A percentile compares a stretch with the other conserved stretches of the same genome.
Evolutionary conservation across 1,140 invertebrate species (phyloP).

Genomic region (Lepidurus arcticus): DNA sequence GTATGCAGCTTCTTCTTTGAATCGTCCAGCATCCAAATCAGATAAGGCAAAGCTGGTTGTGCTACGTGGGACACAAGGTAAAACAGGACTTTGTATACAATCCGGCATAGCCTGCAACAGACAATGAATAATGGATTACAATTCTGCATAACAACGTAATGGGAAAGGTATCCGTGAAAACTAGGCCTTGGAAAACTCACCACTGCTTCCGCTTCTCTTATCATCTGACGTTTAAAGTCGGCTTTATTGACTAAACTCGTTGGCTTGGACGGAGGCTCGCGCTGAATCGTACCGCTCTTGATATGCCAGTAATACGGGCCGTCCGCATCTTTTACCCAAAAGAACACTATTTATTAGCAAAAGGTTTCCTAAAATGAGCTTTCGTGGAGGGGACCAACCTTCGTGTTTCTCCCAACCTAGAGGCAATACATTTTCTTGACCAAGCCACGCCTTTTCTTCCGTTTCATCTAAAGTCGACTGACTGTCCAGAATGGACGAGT

Average conservation of each 20-base stretch:
- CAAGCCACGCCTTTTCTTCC: conserved; percentile 22
- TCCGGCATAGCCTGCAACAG: conserved; percentile 41
- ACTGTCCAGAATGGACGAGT: background rate
- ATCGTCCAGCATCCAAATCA: conserved; percentile 54
- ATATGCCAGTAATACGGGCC: conserved; percentile 98
- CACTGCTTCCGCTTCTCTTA: conserved; percentile 33
- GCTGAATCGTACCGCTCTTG: conserved; percentile 92
- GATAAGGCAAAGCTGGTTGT: conserved; percentile 71
- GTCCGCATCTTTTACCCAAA: conserved; percentile 63
- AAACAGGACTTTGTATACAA: conserved; percentile 39
- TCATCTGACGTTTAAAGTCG: conserved; percentile 32
- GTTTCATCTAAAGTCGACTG: background rate
- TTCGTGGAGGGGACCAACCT: conserved; percentile 51
- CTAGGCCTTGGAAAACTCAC: conserved; percentile 36
- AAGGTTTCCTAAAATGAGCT: background rate
- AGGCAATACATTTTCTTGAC: conserved; percentile 52
- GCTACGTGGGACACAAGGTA: conserved; percentile 53
- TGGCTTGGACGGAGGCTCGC: conserved; percentile 68
- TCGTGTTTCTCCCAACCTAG: conserved; percentile 90
- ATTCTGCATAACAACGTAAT: conserved; percentile 44
- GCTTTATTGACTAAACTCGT: conserved; percentile 33
- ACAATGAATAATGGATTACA: background rate
- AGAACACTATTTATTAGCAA: background rate
- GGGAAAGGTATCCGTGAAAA: conserved; percentile 46
- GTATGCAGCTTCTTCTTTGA: conserved; percentile 60